Conservation (phyloP, 2,797 vertebrate species). For the Pelodytes ibericus region DNA sequence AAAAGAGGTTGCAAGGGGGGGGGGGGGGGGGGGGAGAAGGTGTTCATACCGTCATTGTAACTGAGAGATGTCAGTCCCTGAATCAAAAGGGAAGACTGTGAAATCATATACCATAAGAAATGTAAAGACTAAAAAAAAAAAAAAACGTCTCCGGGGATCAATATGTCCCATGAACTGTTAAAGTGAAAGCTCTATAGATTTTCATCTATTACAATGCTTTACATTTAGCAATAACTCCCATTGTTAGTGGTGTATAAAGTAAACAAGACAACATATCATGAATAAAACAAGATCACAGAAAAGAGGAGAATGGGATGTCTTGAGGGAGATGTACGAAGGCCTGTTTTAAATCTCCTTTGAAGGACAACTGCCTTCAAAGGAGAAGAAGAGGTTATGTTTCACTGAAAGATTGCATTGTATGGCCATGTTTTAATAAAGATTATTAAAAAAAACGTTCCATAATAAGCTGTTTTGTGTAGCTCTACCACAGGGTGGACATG, state of each 20-base stretch:
- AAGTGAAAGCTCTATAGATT: constrained; percentile 5
- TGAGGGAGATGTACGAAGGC: not conserved
- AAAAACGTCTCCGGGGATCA: not conserved
- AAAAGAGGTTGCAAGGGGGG: not conserved
- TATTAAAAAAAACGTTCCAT: too few species aligned
- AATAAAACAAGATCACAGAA: constrained; percentile 6
- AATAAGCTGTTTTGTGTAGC: too few species aligned
- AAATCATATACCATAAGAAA: not conserved
- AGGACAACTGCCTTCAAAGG: too few species aligned
- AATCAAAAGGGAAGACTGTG: not conserved
- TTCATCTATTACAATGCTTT: not conserved
- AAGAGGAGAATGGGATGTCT: not conserved
- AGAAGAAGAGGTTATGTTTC: too few species aligned
- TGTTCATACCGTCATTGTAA: not conserved
- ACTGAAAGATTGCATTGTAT: too few species aligned
- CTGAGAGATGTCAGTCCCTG: constrained; percentile 4
- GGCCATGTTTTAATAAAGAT: too few species aligned
- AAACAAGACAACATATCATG: constrained; percentile 19
- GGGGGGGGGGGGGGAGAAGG: not conserved
- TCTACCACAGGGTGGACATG: too few species aligned
- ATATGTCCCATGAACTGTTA: constrained; percentile 15
- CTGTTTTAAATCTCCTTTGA: not conserved
- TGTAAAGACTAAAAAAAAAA: not conserved
- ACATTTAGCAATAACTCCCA: not conserved
- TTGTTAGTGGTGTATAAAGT: not conserved